These are phyloP conservation scores for Helleia helle DNA, from an alignment of 2,888 invertebrate genomes.

Conservation along the genomic window DNA sequence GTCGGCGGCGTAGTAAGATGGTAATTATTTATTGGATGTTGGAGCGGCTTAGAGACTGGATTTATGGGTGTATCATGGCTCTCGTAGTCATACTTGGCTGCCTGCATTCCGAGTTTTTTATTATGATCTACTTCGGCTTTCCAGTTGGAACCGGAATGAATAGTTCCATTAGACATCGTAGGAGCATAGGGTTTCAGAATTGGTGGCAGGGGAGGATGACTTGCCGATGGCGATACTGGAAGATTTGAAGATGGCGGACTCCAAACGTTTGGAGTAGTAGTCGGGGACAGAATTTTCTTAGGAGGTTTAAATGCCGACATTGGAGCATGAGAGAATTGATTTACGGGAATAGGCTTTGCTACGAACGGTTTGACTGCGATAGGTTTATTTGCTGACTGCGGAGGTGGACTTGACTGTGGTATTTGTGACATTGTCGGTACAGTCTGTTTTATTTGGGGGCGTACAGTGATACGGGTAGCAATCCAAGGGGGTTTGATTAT, in stretches of 20 bases:
- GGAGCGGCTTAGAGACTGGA: constrained; percentile 24
- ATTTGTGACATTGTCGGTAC: constrained; percentile 15
- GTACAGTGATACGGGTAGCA: constrained; percentile 42
- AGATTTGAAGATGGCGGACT: constrained; percentile 51
- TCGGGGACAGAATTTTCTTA: constrained; percentile 53
- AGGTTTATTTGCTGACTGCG: constrained; percentile 39
- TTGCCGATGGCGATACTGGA: constrained; percentile 38
- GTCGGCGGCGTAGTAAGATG: constrained; percentile 34
- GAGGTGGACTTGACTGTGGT: constrained; percentile 17
- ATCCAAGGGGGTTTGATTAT: constrained; percentile 61
- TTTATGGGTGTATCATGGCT: constrained; percentile 21
- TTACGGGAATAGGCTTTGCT: constrained; percentile 76
- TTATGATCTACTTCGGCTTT: constrained; percentile 47
- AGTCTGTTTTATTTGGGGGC: constrained; percentile 18
- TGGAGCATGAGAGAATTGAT: constrained; percentile 84
- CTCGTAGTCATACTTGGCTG: constrained; percentile 71
- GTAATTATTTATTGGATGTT: constrained; percentile 17
- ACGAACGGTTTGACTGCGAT: constrained; percentile 55
- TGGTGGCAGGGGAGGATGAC: constrained; percentile 30
- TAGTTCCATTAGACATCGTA: constrained; percentile 26
- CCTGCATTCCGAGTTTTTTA: constrained; percentile 64
- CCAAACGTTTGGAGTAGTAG: constrained; percentile 51
- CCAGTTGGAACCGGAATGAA: constrained; percentile 41
- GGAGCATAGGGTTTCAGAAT: constrained; percentile 27
- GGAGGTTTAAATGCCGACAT: constrained; percentile 83